phyloP scores from a whole-genome alignment of 35 echinoderm and acorn worm genomes.

The Apostichopus japonicus region DNA sequence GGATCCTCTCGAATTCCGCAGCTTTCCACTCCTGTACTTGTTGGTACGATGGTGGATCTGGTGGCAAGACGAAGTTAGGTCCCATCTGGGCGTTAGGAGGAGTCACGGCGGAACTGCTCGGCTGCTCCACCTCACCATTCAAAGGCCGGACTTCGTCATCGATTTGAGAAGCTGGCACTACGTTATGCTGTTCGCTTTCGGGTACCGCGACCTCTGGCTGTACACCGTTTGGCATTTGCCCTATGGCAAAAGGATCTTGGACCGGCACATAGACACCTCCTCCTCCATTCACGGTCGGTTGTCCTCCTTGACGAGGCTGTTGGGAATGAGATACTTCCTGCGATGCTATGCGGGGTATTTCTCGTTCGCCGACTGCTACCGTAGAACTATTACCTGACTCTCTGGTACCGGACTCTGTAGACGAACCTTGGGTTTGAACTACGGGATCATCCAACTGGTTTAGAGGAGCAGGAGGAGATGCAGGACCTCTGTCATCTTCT shows the following conservation, averaged over 20 bases:
- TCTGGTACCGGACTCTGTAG: not conserved
- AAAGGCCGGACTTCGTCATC: constrained; percentile 44
- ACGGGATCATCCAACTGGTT: not conserved
- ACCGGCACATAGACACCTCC: constrained; percentile 22
- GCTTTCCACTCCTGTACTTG: constrained; percentile 71
- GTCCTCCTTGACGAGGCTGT: not conserved
- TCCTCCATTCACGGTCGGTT: not conserved
- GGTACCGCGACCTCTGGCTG: not conserved
- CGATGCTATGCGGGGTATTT: not conserved
- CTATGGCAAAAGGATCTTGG: constrained; percentile 38
- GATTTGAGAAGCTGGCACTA: constrained; percentile 44
- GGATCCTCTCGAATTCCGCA: constrained; percentile 34
- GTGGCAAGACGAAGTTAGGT: constrained; percentile 46
- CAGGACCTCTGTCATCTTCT: not conserved
- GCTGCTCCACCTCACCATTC: constrained; percentile 2
- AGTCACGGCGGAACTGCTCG: not conserved
- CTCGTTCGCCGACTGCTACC: not conserved
- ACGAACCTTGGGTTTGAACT: not conserved
- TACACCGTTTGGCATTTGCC: not conserved
- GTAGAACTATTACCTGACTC: not conserved
- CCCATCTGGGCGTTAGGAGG: constrained; percentile 51
- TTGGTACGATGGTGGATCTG: constrained; percentile 78
- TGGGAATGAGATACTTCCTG: not conserved
- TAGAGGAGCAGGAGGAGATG: not conserved
- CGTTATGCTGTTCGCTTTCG: not conserved